phyloP scores from a whole-genome alignment of 1,140 invertebrate species.

The Lucilia cuprina region DNA sequence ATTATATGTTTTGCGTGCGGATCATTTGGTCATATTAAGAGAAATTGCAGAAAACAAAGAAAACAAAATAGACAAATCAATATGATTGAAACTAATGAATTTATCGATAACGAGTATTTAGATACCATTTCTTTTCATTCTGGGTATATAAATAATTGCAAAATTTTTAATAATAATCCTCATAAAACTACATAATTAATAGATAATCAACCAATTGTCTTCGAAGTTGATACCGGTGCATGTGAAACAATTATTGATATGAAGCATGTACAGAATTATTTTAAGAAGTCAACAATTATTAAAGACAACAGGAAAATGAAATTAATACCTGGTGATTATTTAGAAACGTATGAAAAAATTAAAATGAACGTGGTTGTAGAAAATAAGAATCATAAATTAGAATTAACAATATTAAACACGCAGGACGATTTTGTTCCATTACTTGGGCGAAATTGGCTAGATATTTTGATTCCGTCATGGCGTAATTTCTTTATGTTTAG shows the following conservation, averaged over 20 bases:
- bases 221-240: background rate
- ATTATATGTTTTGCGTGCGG: background rate
- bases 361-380: background rate
- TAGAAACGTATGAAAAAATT: background rate
- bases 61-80: background rate
- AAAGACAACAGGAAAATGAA: background rate
- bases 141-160: background rate
- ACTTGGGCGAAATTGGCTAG: background rate
- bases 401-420: background rate
- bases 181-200: background rate
- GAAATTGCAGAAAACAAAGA: background rate
- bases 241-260: background rate
- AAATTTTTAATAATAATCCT: background rate
- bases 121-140: background rate
- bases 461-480: background rate
- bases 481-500: background rate
- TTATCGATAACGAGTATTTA: background rate
- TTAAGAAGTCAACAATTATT: background rate
- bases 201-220: background rate
- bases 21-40: background rate
- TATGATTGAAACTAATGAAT: background rate
- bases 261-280: background rate
- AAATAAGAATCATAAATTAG: background rate
- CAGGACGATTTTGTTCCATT: background rate
- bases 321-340: background rate